Base-by-base conservation (phyloP, 1,140 invertebrate genomes). In the Drosophila nigrodunni region DNA sequence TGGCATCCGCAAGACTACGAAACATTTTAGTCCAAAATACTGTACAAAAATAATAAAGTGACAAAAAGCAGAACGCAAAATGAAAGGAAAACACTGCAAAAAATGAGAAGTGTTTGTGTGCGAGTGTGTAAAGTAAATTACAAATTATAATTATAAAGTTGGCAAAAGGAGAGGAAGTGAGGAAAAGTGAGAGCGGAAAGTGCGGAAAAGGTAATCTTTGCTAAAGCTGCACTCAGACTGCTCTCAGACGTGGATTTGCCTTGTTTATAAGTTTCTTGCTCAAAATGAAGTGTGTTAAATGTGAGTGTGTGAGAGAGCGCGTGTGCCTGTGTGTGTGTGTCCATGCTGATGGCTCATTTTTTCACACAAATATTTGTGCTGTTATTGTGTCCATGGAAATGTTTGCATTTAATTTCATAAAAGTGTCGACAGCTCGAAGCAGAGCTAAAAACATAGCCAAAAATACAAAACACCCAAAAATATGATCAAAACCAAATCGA, bases 351-450 rank as follows among this genome's bases (percentile, higher is more conserved):
- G 54, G 59, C 54, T 78, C 71, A 66, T 78, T 82, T 87, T 66
- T 52, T 21, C 61, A 61, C 47, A 60, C 81, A 82, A 86, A 82
- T 78, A 86, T 87, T 87, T 87, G 64, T 71, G 62, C 55, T 46
- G 50, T 44, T 60, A 65, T 70, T 66, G 67, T 76, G 61, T 65
- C 65, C 76, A 52, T 62, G 52, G n/a, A 65, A 83, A 86, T 86
- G 82, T 86, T 86, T 86, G 75, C 65, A 70, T 87, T 86, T 86
- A 47, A 87, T 86, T 87, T 86, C 59, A 67, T 65, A 69, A 76
- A 70, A 87, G 70, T 82, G 50, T 74, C 55, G 47, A 46, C 44
- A 37, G 34, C 50, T 69, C 43, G 60, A 43, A 7, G 13, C 9
- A 13, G 4, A 47, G 49, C 46, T n/a, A 49, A 62, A 50, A 9